Base-by-base conservation (phyloP, 2,113 vertebrate genomes). In the Hyla sarda region DNA sequence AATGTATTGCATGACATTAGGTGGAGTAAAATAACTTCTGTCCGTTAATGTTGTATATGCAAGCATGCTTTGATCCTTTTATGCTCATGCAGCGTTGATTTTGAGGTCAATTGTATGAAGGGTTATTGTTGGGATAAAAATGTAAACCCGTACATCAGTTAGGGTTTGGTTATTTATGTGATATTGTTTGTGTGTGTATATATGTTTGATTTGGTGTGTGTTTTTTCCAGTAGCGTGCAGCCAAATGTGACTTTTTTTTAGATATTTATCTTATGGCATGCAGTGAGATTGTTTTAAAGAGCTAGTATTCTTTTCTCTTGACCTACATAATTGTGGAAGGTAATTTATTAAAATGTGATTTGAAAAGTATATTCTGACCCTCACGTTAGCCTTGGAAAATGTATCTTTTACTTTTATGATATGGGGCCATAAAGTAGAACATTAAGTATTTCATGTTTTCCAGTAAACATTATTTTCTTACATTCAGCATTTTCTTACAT, bases 1-100 rank as follows among this genome's bases (percentile, higher is more conserved):
- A 45, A 83, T 56, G 19, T 60, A 76, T 17, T 84, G 83, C 83
- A 84, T 84, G 82, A 45, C 75, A 50, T 32, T 75, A 65, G 3
- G n/a, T 62, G 5, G 28, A 47, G 71, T 62, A 58, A 45, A 60
- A 5, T 76, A 47, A 23, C 60, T 62, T 84, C 16, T 65, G 34
- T 84, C 72, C 10, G 2, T 50, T 30, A 65, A 5, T 62, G 25
- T 34, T 84, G 8, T 47, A 76, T 65, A 30, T 37, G 23, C 19
- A 71, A 41, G 65, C 67, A 60, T 76, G 54, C 58, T 13, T 8
- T 56, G 12, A 56, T n/a, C 1, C 16, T 41, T 41, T 54, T 56
- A 41, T 75, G 32, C 56, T 76, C 41, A 25, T 60, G 37, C 76
- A 48, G 11, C 72, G 34, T 50, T 56, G 45, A 73, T 54, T 52